Evolutionary conservation across 2,113 vertebrate species (phyloP).

Genomic region (Hirundichthys speculiger): DNA sequence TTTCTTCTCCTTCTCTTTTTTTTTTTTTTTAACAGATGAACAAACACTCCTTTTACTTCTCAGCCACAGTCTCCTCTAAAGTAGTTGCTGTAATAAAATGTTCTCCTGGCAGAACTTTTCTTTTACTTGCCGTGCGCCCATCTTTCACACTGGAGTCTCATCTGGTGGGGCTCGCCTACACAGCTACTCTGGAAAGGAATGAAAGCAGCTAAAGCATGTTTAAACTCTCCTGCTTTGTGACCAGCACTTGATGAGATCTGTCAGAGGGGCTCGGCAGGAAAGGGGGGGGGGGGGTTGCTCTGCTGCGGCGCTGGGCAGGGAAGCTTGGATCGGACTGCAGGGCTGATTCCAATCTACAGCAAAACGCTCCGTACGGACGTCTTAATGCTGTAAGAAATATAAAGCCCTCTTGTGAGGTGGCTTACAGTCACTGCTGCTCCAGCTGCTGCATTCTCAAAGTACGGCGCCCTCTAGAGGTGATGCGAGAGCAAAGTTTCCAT

Average conservation of each 20-base stretch:
- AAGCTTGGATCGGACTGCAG: background rate
- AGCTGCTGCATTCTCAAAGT: background rate
- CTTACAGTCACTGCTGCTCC: background rate
- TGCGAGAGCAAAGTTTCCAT: background rate
- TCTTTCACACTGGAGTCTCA: too few species aligned
- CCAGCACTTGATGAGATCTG: background rate
- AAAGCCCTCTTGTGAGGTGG: background rate
- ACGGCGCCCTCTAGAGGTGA: background rate
- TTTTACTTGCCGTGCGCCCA: too few species aligned
- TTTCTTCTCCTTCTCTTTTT: background rate
- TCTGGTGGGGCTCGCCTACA: too few species aligned
- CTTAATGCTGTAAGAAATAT: background rate
- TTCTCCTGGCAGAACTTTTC: too few species aligned
- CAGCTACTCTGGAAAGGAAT: too few species aligned
- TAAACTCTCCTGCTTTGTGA: too few species aligned
- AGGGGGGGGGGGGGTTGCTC: background rate
- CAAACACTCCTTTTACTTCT: background rate
- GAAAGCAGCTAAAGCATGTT: too few species aligned
- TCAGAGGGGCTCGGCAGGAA: background rate
- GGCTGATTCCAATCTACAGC: background rate
- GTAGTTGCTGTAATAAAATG: too few species aligned
- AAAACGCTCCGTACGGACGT: background rate
- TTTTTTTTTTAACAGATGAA: background rate
- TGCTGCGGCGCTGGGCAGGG: too few species aligned
- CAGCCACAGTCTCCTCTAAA: too few species aligned